Evolutionary conservation across 2,113 vertebrate species (phyloP).

Genomic region (Serilophus lunatus): DNA sequence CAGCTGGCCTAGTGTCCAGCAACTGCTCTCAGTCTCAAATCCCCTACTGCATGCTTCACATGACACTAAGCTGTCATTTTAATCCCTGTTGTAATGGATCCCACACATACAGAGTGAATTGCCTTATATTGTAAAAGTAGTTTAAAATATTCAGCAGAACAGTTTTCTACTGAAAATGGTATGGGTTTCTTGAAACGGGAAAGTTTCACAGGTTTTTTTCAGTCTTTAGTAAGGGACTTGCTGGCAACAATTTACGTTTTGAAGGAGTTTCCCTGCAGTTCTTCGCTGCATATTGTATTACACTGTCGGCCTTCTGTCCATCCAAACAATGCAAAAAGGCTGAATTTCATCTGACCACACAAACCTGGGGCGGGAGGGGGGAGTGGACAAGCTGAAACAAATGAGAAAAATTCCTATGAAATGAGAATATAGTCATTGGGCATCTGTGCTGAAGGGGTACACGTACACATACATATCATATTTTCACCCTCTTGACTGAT

Average conservation of each 20-base stretch:
- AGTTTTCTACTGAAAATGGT: not conserved
- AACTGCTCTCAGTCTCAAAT: constrained; percentile 39
- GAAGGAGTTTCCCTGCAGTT: not conserved
- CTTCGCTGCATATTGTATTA: not conserved
- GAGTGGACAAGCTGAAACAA: no score
- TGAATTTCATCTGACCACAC: not conserved
- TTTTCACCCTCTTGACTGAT: not conserved
- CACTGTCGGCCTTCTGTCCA: not conserved
- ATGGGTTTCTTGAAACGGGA: not conserved
- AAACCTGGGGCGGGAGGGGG: no score
- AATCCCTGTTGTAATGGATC: constrained; percentile 54
- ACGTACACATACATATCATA: no score
- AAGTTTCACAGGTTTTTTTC: not conserved
- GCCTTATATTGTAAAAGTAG: not conserved
- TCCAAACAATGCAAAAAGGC: not conserved
- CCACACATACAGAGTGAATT: not conserved
- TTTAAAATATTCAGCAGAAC: not conserved
- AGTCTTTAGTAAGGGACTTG: not conserved
- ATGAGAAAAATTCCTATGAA: not conserved
- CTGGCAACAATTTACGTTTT: not conserved
- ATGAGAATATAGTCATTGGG: not conserved
- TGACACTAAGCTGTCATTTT: constrained; percentile 52
- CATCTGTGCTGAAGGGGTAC: not conserved
- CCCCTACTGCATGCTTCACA: not conserved
- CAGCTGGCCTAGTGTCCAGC: constrained; percentile 27